Base-by-base conservation (phyloP, 2,888 invertebrate species). In the Nyleta sp. region DNA sequence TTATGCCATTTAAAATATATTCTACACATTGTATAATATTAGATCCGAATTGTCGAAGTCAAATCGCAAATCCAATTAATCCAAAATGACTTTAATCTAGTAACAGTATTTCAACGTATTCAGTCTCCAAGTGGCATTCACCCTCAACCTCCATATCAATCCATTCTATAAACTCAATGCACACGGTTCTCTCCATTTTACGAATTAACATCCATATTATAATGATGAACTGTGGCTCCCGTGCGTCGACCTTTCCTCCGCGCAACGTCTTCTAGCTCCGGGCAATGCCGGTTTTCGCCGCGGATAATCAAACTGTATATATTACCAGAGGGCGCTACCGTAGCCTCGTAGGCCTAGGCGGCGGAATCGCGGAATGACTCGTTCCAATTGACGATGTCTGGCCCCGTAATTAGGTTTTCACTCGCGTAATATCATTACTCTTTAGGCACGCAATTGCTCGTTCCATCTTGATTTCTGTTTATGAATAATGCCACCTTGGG, bases 371-470 rank as follows among this genome's bases (percentile, higher is more conserved):
- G 62, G 80, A 84, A 81, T 57, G 72, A 22, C 59, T 18, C 17
- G 73, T 75, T 82, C 82, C 84, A 85, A 87, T 88, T 87, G 86
- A 82, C 84, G 85, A 86, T 85, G 87, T 87, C 87, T 86, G 84
- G 85, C 81, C 84, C 82, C 85, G 86, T 87, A 89, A 89, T 88
- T 87, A 86, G 84, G 83, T 89, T 87, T 85, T 80, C 84, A 84
- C 48, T 83, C 82, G 82, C 82, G 85, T 87, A 87, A 89, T 85
- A 79, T 84, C 81, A 81, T 89, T 87, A 88, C 83, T 81, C 74
- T 81, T 84, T 87, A 86, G 87, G 81, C 87, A 84, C 84, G 87
- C 87, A 89, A 88, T 89, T 89, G 84, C 86, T 86, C 84, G 65
- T 78, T 74, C 65, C 64, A 74, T 80, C 77, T 71, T 72, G 62